These are phyloP conservation scores for Mongoloraphidia duomilia DNA, from an alignment of 2,888 invertebrate species.

Conservation along the genomic window DNA sequence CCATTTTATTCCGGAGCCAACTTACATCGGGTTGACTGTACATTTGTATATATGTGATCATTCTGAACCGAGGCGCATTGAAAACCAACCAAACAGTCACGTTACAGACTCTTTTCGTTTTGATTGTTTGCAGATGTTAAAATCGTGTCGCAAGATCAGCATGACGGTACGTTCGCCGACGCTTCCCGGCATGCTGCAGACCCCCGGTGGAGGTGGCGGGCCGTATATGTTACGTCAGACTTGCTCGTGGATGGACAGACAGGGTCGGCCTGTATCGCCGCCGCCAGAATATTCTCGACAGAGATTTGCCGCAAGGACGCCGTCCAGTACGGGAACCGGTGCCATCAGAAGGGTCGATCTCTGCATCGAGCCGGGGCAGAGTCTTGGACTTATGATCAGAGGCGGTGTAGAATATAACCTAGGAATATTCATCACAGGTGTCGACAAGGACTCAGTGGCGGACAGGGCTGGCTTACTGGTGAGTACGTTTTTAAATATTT, in stretches of 20 bases:
- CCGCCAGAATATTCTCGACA: constrained; percentile 43
- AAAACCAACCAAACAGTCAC: background rate
- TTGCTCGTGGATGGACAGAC: constrained; percentile 90
- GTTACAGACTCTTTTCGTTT: constrained; percentile 6
- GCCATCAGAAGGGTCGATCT: constrained; percentile 59
- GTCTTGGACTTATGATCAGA: constrained; percentile 85
- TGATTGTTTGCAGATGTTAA: constrained; percentile 56
- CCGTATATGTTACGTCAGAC: constrained; percentile 52
- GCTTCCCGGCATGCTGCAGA: constrained; percentile 35
- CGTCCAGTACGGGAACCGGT: constrained; percentile 35
- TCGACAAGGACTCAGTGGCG: constrained; percentile 86
- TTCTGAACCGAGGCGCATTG: no score
- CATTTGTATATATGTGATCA: no score
- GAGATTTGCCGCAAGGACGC: constrained; percentile 26
- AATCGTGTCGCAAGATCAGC: constrained; percentile 73
- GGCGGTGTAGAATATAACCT: constrained; percentile 91
- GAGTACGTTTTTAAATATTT: constrained; percentile 18
- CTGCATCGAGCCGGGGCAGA: constrained; percentile 79
- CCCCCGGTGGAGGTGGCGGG: constrained; percentile 28
- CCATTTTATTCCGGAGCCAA: no score
- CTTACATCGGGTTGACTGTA: no score
- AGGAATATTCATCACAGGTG: constrained; percentile 91
- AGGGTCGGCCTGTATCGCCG: constrained; percentile 81
- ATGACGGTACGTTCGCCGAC: constrained; percentile 79
- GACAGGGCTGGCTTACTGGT: constrained; percentile 83